Base-by-base conservation (phyloP, 2,113 vertebrate species). In the Datnioides undecimradiatus region DNA sequence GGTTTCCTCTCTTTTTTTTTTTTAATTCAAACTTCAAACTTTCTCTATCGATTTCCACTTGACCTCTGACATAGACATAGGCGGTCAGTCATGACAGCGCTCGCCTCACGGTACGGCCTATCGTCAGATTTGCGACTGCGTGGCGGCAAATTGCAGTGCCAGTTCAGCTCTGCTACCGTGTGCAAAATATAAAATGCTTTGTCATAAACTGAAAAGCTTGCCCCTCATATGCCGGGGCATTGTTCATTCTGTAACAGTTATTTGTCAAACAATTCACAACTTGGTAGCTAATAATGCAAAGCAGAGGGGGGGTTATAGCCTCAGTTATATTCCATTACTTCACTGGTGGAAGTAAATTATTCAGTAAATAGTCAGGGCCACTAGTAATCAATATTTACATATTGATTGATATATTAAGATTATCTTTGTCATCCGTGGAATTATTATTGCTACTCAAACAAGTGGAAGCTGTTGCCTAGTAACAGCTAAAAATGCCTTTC, bases 111-210 rank as follows among this genome's bases (percentile, higher is more conserved):
- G n/a, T n/a, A n/a, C n/a, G n/a, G n/a, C n/a, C n/a, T n/a, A n/a
- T n/a, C n/a, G n/a, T n/a, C n/a, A n/a, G n/a, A n/a, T n/a, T n/a
- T n/a, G n/a, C n/a, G n/a, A n/a, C n/a, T n/a, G n/a, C n/a, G n/a
- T n/a, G n/a, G n/a, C n/a, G n/a, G n/a, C n/a, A n/a, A n/a, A n/a
- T n/a, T n/a, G n/a, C n/a, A n/a, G n/a, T n/a, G n/a, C n/a, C n/a
- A n/a, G n/a, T n/a, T n/a, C n/a, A n/a, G n/a, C n/a, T n/a, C n/a
- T n/a, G n/a, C n/a, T n/a, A n/a, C n/a, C n/a, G n/a, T n/a, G n/a
- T n/a, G n/a, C n/a, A 40, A 43, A 66, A 57, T 23, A 55, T 45
- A 14, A 62, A 58, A 63, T 38, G 69, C n/a, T 85, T 66, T 48
- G 40, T 66, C 62, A 36, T 36, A 2, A 36, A 55, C 16, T 29